A percentile compares a stretch with the other conserved stretches of the same genome.
Conservation (phyloP, 2,888 invertebrate genomes). For the Lathronympha strigana region DNA sequence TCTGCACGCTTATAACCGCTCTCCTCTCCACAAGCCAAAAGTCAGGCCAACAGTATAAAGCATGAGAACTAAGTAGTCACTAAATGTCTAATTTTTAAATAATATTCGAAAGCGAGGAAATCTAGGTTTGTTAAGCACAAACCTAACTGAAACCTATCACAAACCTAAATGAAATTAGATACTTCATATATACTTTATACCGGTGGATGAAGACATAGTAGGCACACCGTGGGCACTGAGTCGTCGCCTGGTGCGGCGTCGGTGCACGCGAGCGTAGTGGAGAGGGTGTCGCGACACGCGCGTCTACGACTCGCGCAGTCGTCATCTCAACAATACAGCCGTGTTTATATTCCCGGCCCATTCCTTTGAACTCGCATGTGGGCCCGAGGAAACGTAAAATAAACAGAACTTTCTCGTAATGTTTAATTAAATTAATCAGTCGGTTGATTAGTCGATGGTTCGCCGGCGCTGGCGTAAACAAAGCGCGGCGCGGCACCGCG, state of each 20-base stretch:
- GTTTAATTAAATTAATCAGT: constrained; percentile 85
- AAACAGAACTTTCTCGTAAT: constrained; percentile 84
- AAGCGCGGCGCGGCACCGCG: constrained; percentile 61
- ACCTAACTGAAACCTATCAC: no score
- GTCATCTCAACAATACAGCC: constrained; percentile 65
- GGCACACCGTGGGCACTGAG: not conserved
- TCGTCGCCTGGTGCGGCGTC: not conserved
- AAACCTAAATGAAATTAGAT: not conserved
- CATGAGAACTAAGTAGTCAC: no score
- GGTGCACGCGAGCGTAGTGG: constrained; percentile 37
- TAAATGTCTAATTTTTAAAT: no score
- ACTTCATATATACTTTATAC: not conserved
- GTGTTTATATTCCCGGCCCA: constrained; percentile 76
- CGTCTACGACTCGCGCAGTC: constrained; percentile 43
- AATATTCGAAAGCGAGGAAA: no score
- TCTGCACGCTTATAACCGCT: no score
- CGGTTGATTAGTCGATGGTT: constrained; percentile 83
- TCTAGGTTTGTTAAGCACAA: no score
- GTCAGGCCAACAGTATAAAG: no score
- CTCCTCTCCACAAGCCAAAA: no score
- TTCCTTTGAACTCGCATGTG: constrained; percentile 83
- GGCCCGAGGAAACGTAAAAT: constrained; percentile 82
- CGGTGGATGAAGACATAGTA: not conserved
- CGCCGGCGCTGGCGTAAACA: constrained; percentile 78
- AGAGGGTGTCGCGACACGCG: constrained; percentile 47